Percentiles rank a stretch among this genome's conserved stretches.
phyloP scores from a whole-genome alignment of 1,140 invertebrate genomes.

The Cyrtorhinus lividipennis region DNA sequence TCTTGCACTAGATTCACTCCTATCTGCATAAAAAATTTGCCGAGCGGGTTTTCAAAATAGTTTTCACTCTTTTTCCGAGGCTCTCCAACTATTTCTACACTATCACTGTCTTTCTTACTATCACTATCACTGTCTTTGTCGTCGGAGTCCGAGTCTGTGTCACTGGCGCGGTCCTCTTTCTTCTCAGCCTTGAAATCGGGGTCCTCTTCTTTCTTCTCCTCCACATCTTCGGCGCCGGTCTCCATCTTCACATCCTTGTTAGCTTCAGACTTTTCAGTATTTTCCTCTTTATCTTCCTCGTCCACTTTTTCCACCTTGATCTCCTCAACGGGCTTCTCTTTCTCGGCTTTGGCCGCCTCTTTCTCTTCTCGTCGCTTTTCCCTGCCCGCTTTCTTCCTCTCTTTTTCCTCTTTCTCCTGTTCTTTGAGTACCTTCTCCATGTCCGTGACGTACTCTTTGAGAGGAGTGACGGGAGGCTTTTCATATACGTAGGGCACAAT shows the following conservation, averaged over 20 bases:
- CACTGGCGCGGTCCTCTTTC: conserved; percentile 13
- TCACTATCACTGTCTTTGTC: conserved; percentile 16
- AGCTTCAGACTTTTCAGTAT: conserved; percentile 30
- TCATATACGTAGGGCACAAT: conserved; percentile 87
- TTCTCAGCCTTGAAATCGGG: conserved; percentile 6
- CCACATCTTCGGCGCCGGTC: conserved; percentile 29
- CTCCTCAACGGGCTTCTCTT: conserved; percentile 25
- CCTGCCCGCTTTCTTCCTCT: conserved; percentile 27
- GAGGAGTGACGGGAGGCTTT: conserved; percentile 60
- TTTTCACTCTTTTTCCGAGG: conserved; percentile 24
- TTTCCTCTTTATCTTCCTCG: conserved; percentile 28
- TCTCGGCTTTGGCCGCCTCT: conserved; percentile 29
- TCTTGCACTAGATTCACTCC: conserved; percentile 84
- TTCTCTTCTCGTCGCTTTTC: conserved; percentile 28
- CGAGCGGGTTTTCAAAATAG: conserved; percentile 73
- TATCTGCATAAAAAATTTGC: conserved; percentile 85
- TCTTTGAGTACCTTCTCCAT: conserved; percentile 43
- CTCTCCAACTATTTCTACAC: conserved; percentile 20
- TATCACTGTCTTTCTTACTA: conserved; percentile 21
- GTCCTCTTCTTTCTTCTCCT: conserved; percentile 27
- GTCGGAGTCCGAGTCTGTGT: conserved; percentile 19
- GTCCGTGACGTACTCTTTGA: conserved; percentile 57
- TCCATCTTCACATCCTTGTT: conserved; percentile 29
- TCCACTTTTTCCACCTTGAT: conserved; percentile 26
- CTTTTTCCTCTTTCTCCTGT: conserved; percentile 33